Evolutionary conservation across 2,113 vertebrate genomes (phyloP).

Genomic region (Gymnobelideus leadbeateri): DNA sequence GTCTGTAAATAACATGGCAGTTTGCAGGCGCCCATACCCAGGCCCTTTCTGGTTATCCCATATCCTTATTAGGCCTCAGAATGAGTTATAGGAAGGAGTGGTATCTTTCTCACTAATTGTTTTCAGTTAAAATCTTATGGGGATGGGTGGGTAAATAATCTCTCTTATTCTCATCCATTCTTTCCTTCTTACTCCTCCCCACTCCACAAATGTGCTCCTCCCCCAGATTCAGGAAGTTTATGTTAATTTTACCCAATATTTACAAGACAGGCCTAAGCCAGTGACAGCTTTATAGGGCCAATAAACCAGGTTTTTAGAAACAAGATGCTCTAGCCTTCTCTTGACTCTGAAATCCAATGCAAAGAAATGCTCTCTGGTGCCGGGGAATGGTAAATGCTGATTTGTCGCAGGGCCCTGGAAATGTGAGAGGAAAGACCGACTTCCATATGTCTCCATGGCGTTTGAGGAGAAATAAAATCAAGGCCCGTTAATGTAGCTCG

Average conservation of each 20-base stretch:
- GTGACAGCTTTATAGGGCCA: constrained; percentile 80
- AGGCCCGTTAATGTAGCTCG: constrained; percentile 30
- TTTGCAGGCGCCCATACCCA: not conserved
- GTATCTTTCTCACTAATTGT: constrained; percentile 47
- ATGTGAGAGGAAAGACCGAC: constrained; percentile 74
- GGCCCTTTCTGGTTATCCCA: constrained; percentile 51
- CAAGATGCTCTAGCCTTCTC: constrained; percentile 75
- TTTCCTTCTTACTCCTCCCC: constrained; percentile 42
- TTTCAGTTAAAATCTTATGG: constrained; percentile 53
- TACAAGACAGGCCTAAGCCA: constrained; percentile 78
- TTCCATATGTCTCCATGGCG: constrained; percentile 27
- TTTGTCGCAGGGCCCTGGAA: constrained; percentile 70
- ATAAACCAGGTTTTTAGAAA: constrained; percentile 81
- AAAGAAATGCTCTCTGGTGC: constrained; percentile 63
- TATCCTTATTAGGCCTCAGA: constrained; percentile 60
- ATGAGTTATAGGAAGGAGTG: constrained; percentile 57
- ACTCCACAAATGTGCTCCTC: not conserved
- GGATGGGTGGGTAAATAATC: constrained; percentile 13
- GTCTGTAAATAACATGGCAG: constrained; percentile 76
- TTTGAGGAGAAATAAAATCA: constrained; percentile 79
- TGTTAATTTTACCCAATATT: constrained; percentile 78
- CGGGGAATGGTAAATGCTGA: constrained; percentile 68
- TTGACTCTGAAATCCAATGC: constrained; percentile 77
- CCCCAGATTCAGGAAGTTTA: constrained; percentile 69
- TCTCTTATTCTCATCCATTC: constrained; percentile 64